Evolutionary conservation across 2,113 vertebrate species (phyloP), one percentile per base, ranked within the genome.

Genomic region (Centropus bengalensis): DNA sequence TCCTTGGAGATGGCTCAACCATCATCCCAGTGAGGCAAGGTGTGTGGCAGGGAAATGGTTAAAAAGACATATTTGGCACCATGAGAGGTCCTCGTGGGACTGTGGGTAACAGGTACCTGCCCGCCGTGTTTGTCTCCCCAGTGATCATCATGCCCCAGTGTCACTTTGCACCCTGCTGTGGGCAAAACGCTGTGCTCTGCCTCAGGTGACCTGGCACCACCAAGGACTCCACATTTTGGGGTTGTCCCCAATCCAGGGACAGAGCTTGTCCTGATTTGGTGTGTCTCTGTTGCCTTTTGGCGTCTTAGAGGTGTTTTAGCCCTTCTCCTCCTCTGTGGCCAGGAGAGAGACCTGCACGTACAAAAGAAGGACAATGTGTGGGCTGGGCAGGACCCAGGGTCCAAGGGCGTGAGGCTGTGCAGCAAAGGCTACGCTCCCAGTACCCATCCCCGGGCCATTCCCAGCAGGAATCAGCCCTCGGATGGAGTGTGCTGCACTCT

Each of bases 401-500:
- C 36, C 36, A 36, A 36, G 44, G 44, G 44, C 17, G 44, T 44
- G 44, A 44, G 17, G 44, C 44, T 44, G 20, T 49, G 20, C 47
- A 22, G 47, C 47, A 49, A 10, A 22, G 47, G 21, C 47, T 49
- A 9, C 22, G 47, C 47, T 49, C 44, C 82, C 2, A 1, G 3
- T 42, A 10, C 40, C 14, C 3, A 17, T 22, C 67, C 67, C 40
- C 23, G 44, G 44, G 49, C 36, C 1, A 3, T 68, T 85, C 63
- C 62, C 45, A 44, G 82, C 58, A 64, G 88, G 62, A 82, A 42
- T 49, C 26, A 52, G 49, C 75, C 74, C 75, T 21, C 28, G 28
- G 83, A 76, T 85, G 85, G 93, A 44, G 27, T 89, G 78, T 96
- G 92, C 92, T 96, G 96, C 89, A 68, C 89, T 85, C 93, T 96